Evolutionary conservation across 2,797 vertebrate genomes (phyloP), one percentile per base, ranked within the genome.

Genomic region (Pogonophryne albipinna): DNA sequence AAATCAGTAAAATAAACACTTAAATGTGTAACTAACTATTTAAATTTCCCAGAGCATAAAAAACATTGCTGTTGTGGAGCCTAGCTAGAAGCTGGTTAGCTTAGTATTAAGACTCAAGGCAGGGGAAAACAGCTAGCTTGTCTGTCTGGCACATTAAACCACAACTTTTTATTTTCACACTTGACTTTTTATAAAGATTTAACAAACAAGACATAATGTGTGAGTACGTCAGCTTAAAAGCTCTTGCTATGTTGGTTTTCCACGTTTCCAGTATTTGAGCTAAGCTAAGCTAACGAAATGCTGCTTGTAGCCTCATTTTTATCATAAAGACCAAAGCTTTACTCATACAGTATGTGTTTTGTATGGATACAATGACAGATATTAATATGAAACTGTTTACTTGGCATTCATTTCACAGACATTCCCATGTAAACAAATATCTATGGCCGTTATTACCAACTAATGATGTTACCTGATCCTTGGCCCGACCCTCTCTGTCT

Each of bases 401-500:
- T 49, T 41, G 7, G 15, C 12, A 57, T 53, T 34, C 12, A 60
- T n/a, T 23, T 16, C 16, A 55, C 47, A 62, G 0, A 62, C 9
- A 3, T 60, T 31, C 4, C 20, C 23, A 45, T 10, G 15, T 13
- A 23, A 41, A 51, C 38, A 19, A 45, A 56, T 42, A 12, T 31
- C 9, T 2, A 1, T 9, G 42, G 58, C 6, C 6, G 11, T 27
- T 9, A 31, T 6, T 23, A n/a, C n/a, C 60, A 15, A 9, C 3
- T 27, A 42, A 45, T 7, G 23, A 34, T 20, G 15, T 74, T 82
- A 98, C 98, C 96, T 99, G 97, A 68, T 98, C 96, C 89, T 99
- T 99, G 41, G 97, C 97, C 74, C 95, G 95, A 78, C 96, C 96
- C 90, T 99, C 98, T 89, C 97, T 91, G 82, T 99, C 97, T 50